These are phyloP conservation scores for Caerostris extrusa DNA, from an alignment of 1,140 invertebrate species.

Conservation along the genomic window DNA sequence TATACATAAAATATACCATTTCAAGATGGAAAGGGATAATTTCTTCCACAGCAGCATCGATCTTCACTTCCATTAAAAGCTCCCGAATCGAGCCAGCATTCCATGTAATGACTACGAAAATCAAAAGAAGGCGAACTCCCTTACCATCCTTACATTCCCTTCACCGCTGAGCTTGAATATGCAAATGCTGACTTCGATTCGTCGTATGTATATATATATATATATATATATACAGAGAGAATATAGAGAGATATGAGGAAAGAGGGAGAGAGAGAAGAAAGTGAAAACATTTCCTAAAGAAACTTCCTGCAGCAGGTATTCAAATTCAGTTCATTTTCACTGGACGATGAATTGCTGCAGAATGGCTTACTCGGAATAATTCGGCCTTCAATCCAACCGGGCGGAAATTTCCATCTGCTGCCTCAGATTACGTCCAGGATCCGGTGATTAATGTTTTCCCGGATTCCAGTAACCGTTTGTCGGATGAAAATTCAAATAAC, in stretches of 20 bases:
- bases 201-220: background rate
- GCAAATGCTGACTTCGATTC: background rate
- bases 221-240: too few relatives aligned
- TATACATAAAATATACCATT: background rate
- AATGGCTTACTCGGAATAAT: slow-evolving; percentile 30
- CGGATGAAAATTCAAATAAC: slow-evolving; percentile 39
- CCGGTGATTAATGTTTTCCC: slow-evolving; percentile 35
- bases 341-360: slow-evolving; percentile 25
- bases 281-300: background rate
- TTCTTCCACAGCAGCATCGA: background rate
- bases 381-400: background rate
- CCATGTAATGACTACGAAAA: background rate
- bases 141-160: background rate
- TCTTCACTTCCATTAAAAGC: background rate
- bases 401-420: slow-evolving; percentile 38
- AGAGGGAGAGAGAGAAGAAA: background rate
- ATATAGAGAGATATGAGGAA: too few relatives aligned
- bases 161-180: background rate
- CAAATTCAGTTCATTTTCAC: slow-evolving; percentile 35
- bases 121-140: background rate
- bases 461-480: slow-evolving; percentile 19
- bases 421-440: slow-evolving; percentile 29
- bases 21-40: background rate
- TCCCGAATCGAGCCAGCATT: background rate
- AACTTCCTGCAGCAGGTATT: background rate